Evolutionary conservation across 2,113 vertebrate genomes (phyloP).

Genomic region (Todiramphus chloris): DNA sequence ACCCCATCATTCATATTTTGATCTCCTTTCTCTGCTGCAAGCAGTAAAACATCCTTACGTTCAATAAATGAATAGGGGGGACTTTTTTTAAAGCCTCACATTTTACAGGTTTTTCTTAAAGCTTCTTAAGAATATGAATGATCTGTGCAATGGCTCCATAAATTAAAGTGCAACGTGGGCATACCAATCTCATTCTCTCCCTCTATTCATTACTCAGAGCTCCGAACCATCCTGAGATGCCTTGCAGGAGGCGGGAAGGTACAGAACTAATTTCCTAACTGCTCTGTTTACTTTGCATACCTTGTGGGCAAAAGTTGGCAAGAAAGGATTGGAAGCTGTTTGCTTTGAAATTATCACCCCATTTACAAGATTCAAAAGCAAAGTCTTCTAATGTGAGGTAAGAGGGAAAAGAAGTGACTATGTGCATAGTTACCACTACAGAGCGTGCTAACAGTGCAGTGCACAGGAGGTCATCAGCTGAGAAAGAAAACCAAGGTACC

Average conservation of each 20-base stretch:
- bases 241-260: background rate
- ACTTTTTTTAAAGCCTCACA: background rate
- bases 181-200: background rate
- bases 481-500: background rate
- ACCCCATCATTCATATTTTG: background rate
- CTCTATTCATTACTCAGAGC: background rate
- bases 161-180: background rate
- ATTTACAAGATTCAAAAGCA: constrained; percentile 62
- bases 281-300: constrained; percentile 61
- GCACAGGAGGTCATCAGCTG: background rate
- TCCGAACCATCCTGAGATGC: background rate
- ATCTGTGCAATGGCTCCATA: background rate
- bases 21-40: background rate
- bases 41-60: background rate
- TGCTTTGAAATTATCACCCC: constrained; percentile 70
- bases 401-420: constrained; percentile 50
- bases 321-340: constrained; percentile 41
- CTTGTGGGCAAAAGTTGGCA: constrained; percentile 64
- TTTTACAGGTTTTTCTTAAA: constrained; percentile 19
- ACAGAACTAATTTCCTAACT: constrained; percentile 45
- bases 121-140: background rate
- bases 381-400: constrained; percentile 47
- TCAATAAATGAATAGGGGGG: background rate
- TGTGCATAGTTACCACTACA: background rate
- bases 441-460: background rate